Evolutionary conservation across 1,140 invertebrate species (phyloP).

Genomic region (Penaeus japonicus): DNA sequence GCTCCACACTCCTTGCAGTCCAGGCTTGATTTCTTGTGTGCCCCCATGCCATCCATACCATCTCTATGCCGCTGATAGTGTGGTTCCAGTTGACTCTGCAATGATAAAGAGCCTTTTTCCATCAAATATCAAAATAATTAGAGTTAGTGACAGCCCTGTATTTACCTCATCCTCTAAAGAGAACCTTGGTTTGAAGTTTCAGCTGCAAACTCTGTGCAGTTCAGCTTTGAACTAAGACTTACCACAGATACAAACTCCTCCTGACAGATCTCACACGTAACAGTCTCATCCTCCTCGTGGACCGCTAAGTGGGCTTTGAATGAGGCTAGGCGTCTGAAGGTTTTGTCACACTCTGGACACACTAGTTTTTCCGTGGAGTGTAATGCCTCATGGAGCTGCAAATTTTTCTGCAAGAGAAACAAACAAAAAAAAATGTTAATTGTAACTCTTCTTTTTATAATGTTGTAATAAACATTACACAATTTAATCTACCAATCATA

Average conservation of each 20-base stretch:
- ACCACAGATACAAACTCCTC: constrained; percentile 58
- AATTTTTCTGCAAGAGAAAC: constrained; percentile 43
- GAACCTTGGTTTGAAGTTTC: too few species aligned
- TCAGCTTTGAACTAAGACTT: neutral
- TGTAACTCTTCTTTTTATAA: neutral
- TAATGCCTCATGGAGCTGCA: constrained; percentile 40
- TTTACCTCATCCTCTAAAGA: too few species aligned
- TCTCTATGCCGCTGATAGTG: constrained; percentile 27
- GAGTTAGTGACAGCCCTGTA: too few species aligned
- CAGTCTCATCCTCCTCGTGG: constrained; percentile 55
- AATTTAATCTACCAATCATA: too few species aligned
- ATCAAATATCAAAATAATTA: neutral
- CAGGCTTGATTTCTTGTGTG: constrained; percentile 8
- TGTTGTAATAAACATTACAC: too few species aligned
- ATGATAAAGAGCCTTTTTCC: neutral
- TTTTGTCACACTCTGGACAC: constrained; percentile 54
- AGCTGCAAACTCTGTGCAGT: too few species aligned
- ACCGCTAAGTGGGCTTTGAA: constrained; percentile 54
- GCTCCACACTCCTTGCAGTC: constrained; percentile 34
- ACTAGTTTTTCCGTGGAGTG: constrained; percentile 35
- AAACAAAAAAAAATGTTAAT: neutral
- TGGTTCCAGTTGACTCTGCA: constrained; percentile 25
- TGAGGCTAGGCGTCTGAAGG: constrained; percentile 56
- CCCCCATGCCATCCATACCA: neutral
- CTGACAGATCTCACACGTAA: constrained; percentile 52